These are phyloP conservation scores for Mastomys coucha DNA, from an alignment of 2,113 vertebrate species.

Conservation along the genomic window DNA sequence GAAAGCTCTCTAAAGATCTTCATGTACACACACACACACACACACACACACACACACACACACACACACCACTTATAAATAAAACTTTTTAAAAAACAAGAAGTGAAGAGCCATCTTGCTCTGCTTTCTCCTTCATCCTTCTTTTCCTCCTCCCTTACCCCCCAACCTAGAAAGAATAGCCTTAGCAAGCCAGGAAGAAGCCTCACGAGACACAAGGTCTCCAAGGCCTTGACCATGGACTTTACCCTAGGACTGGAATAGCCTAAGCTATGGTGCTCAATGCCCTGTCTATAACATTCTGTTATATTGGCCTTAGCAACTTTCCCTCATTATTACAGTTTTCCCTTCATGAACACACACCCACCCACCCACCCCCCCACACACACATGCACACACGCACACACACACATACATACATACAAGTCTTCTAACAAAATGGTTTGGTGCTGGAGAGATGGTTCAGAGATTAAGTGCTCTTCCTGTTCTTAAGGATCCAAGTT, in stretches of 20 bases:
- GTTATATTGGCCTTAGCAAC: background rate
- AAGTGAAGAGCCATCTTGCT: background rate
- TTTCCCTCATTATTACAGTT: fast-evolving
- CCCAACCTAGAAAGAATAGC: background rate
- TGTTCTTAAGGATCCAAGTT: background rate
- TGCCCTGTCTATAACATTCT: background rate
- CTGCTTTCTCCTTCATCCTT: background rate
- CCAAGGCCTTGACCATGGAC: background rate
- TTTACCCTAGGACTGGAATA: background rate
- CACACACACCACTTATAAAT: background rate
- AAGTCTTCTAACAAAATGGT: background rate
- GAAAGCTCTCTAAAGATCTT: background rate
- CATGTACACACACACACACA: background rate
- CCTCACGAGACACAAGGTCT: background rate
- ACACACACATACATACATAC: background rate
- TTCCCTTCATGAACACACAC: background rate
- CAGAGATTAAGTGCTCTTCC: background rate
- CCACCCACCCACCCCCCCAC: background rate
- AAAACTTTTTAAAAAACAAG: background rate
- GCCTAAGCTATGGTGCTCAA: background rate
- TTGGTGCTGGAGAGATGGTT: background rate
- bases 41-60: background rate
- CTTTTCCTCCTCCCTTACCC: background rate
- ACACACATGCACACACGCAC: background rate
- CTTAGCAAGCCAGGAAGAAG: background rate